Percentiles rank a stretch among this genome's conserved stretches.
Conservation (phyloP, 2,797 vertebrate species). For the Hoplostethus atlanticus region DNA sequence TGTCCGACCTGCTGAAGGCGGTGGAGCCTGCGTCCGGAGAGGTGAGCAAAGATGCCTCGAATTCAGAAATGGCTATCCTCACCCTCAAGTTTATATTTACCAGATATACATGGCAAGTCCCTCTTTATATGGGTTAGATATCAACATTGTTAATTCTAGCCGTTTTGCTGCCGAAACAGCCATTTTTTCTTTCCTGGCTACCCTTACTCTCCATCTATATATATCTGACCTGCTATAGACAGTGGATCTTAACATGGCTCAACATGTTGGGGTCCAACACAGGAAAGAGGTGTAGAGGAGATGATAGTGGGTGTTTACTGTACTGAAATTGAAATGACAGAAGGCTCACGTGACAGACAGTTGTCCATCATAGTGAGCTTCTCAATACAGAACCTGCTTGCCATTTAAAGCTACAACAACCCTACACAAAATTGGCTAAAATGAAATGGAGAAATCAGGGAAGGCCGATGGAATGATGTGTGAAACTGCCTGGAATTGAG, state of each 20-base stretch:
- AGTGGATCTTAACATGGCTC: too few species aligned
- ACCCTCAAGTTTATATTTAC: neutral
- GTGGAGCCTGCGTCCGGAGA: conserved; percentile 97
- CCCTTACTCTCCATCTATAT: neutral
- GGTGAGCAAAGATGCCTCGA: conserved; percentile 75
- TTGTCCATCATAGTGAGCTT: neutral
- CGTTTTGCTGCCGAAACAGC: neutral
- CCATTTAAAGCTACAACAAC: neutral
- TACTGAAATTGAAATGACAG: neutral
- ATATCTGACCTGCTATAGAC: neutral
- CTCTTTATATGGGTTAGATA: too few species aligned
- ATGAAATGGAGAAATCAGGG: neutral
- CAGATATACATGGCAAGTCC: too few species aligned
- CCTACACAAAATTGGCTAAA: neutral
- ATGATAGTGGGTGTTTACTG: neutral
- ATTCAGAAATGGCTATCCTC: neutral
- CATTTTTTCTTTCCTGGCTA: neutral
- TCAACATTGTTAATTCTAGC: neutral
- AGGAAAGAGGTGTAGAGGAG: neutral
- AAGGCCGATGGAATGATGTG: neutral
- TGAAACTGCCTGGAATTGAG: conserved; percentile 15
- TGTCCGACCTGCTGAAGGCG: conserved; percentile 95
- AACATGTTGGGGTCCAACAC: neutral
- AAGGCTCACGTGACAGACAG: neutral
- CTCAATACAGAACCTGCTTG: neutral